Conservation (phyloP, 2,797 vertebrate genomes). For the Schizopygopsis malacanthus region DNA sequence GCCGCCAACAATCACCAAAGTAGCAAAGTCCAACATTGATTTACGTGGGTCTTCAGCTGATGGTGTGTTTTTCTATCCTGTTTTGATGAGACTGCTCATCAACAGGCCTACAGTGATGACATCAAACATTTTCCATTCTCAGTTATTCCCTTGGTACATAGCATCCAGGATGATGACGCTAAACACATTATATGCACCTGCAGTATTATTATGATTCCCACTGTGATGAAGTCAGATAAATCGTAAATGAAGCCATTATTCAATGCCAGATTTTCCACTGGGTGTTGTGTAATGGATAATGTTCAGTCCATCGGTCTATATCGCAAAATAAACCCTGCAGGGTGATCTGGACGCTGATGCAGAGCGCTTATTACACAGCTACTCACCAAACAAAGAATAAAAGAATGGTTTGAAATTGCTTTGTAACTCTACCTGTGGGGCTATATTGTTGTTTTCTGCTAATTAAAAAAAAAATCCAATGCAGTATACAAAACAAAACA, state of each 20-base stretch:
- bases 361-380: background rate
- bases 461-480: background rate
- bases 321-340: background rate
- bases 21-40: slow-evolving; percentile 3
- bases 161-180: slow-evolving; percentile 43
- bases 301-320: background rate
- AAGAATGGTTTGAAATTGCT: too few species aligned
- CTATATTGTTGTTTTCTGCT: background rate
- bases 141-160: slow-evolving; percentile 51
- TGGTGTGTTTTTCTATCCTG: background rate
- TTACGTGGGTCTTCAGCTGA: background rate
- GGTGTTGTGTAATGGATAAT: background rate
- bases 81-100: slow-evolving; percentile 34
- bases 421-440: background rate
- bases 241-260: slow-evolving; percentile 16
- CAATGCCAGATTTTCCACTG: slow-evolving; percentile 18
- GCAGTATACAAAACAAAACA: background rate
- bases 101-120: slow-evolving; percentile 50
- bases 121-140: slow-evolving; percentile 54
- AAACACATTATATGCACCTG: slow-evolving; percentile 20
- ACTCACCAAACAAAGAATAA: background rate
- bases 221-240: slow-evolving; percentile 6
- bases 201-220: slow-evolving; percentile 29
- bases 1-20: slow-evolving; percentile 2
- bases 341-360: background rate